These are phyloP conservation scores for Gobio gobio DNA, from an alignment of 2,113 vertebrate species.

Conservation along the genomic window DNA sequence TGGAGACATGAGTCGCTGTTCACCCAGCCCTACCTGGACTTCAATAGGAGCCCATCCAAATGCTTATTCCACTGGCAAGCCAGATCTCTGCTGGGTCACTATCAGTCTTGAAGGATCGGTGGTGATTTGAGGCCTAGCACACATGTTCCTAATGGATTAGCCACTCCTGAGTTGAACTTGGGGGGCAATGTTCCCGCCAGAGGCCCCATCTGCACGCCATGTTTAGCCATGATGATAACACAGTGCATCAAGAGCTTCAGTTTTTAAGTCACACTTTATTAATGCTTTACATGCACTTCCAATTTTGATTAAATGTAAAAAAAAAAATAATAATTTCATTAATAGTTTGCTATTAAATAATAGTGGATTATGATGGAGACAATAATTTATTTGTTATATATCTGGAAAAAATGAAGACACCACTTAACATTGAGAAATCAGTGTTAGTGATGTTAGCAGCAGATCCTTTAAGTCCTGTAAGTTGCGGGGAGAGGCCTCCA, in stretches of 20 bases:
- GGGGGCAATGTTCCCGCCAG: constrained; percentile 57
- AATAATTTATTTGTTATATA: no score
- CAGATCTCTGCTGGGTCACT: constrained; percentile 67
- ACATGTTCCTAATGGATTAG: constrained; percentile 73
- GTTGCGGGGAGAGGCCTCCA: no score
- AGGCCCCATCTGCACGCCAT: constrained; percentile 72
- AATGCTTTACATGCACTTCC: neutral
- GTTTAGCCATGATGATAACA: constrained; percentile 62
- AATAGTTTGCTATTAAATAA: no score
- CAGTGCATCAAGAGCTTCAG: constrained; percentile 37
- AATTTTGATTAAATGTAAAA: neutral
- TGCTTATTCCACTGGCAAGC: constrained; percentile 69
- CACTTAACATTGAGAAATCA: no score
- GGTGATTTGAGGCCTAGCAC: constrained; percentile 59
- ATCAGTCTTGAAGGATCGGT: constrained; percentile 75
- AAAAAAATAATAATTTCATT: no score
- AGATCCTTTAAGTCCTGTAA: no score
- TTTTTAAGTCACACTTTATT: constrained; percentile 6
- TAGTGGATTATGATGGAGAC: no score
- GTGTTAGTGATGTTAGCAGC: no score
- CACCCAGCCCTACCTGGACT: constrained; percentile 60
- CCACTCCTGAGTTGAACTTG: constrained; percentile 62
- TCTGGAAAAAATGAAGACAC: no score
- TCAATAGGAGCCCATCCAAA: constrained; percentile 70
- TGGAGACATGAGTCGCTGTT: neutral